Conservation (phyloP, 1,140 invertebrate species). For the Tetramorium parvispinum region DNA sequence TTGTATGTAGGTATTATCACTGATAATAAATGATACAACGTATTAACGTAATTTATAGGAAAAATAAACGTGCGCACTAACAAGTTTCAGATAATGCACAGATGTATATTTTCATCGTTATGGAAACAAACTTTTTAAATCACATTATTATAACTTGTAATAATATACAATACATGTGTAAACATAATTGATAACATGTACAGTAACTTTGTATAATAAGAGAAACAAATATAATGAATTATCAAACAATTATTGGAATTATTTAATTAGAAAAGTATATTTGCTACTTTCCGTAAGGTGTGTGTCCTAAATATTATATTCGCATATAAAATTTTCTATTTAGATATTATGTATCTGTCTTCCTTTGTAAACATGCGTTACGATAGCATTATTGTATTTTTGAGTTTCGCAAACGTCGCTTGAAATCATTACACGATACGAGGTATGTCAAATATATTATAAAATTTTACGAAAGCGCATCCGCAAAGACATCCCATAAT, state of each 20-base stretch:
- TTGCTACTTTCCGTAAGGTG: slow-evolving; percentile 44
- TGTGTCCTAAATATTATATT: slow-evolving; percentile 68
- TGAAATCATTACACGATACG: slow-evolving; percentile 59
- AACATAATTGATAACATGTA: slow-evolving; percentile 53
- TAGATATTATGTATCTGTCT: slow-evolving; percentile 62
- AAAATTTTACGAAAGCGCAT: slow-evolving; percentile 52
- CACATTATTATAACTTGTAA: slow-evolving; percentile 59
- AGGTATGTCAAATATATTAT: slow-evolving; percentile 51
- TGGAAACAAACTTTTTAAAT: slow-evolving; percentile 53
- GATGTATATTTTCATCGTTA: slow-evolving; percentile 68
- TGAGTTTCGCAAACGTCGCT: slow-evolving; percentile 39
- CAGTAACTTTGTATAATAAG: slow-evolving; percentile 13
- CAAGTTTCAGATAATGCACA: slow-evolving; percentile 47
- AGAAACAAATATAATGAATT: slow-evolving; percentile 22
- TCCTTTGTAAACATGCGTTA: slow-evolving; percentile 60
- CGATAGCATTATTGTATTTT: slow-evolving; percentile 61
- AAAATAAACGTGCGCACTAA: slow-evolving; percentile 3
- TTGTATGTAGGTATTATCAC: background rate
- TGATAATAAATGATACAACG: background rate
- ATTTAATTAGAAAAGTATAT: slow-evolving; percentile 44
- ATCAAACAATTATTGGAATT: slow-evolving; percentile 13
- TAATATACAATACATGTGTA: slow-evolving; percentile 52
- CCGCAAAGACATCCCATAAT: slow-evolving; percentile 68
- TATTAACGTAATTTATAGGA: background rate
- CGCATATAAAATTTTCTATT: slow-evolving; percentile 73